Evolutionary conservation across 2,113 vertebrate genomes (phyloP), one percentile per base, ranked within the genome.

Genomic region (Petaurus breviceps): DNA sequence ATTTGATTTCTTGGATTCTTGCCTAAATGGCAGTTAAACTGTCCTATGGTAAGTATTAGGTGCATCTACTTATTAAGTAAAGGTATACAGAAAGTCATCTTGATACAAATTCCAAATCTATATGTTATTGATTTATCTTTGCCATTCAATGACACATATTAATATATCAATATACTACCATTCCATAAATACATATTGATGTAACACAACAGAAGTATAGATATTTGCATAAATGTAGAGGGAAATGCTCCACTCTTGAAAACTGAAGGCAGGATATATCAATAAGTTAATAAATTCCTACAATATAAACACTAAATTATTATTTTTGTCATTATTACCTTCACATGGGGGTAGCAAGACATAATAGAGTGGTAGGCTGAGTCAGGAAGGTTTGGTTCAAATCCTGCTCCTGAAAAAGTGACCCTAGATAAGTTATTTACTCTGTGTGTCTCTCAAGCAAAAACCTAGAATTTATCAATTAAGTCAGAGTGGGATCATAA

Each of bases 171-270:
- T 19, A 54, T 93, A 46, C 43, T 0, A 92, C 96, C 96, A 28
- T 92, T 96, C 92, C 55, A 89, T 94, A 97, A 96, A 52, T 94
- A 97, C 91, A 94, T 11, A 43, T 94, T 91, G 93, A 92, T 68
- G 94, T 95, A 94, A 89, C 90, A 52, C 92, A 96, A 95, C 95
- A 95, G 94, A 92, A 89, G 93, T 96, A 93, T 97, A 97, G 96
- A 96, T 95, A 92, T 93, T 31, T n/a, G 47, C 92, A 97, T 97
- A 97, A 97, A 97, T 95, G 97, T 92, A 97, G 96, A 96, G 19
- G 47, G 54, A 94, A 94, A 93, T 92, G 95, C 22, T 89, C 92
- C 57, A 95, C 52, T 95, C 52, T 52, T 95, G 96, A 97, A 96
- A 94, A 50, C 52, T 94, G 90, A 97, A 97, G 92, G 92, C 68